Conservation (phyloP, 2,113 vertebrate genomes). For the Cryptotis parvus region DNA sequence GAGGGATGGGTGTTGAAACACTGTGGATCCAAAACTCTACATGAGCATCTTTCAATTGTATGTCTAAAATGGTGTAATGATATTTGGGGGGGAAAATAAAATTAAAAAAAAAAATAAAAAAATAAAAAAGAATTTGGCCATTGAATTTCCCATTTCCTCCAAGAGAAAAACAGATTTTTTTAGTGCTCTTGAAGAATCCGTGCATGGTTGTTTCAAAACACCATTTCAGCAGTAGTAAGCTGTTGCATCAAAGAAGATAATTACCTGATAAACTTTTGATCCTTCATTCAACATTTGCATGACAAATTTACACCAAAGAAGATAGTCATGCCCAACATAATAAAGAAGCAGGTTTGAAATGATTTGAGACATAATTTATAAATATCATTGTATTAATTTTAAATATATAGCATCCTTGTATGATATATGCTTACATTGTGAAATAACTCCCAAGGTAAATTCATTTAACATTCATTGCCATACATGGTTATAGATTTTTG, state of each 20-base stretch:
- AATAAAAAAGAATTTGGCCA: constrained; percentile 28
- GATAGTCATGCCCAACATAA: not conserved
- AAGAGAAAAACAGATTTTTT: not conserved
- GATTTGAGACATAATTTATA: not conserved
- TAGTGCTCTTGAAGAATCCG: not conserved
- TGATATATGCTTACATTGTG: not conserved
- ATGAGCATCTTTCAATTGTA: too few species aligned
- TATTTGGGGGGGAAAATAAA: too few species aligned
- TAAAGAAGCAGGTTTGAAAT: not conserved
- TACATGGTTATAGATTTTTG: not conserved
- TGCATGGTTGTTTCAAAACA: not conserved
- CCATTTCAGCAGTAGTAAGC: not conserved
- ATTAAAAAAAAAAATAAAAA: too few species aligned
- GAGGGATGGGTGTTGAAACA: too few species aligned
- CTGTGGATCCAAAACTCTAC: too few species aligned
- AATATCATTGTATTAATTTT: not conserved
- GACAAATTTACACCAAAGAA: not conserved
- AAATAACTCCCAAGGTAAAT: not conserved
- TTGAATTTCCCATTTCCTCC: not conserved
- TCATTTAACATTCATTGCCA: not conserved
- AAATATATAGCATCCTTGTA: not conserved
- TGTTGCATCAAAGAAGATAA: not conserved
- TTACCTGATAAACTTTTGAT: not conserved
- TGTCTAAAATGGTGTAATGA: too few species aligned
- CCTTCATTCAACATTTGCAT: constrained; percentile 28